Evolutionary conservation across 2,888 invertebrate genomes (phyloP), one percentile per base, ranked within the genome.

Genomic region (Epinotia brunnichana): DNA sequence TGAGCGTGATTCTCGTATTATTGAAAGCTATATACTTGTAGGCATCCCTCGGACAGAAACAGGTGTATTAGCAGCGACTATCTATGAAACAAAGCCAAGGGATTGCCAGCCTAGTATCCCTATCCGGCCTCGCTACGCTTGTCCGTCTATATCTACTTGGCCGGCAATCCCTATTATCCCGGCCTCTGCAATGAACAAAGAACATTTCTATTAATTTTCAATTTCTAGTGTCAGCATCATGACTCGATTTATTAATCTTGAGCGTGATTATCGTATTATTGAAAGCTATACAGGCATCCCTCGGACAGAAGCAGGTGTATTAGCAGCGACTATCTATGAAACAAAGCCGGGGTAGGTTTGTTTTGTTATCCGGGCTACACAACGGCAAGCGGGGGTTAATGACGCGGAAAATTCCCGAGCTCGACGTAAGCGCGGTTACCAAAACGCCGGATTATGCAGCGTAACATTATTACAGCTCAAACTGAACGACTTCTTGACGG

Each of bases 351-450:
- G 76, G n/a, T 48, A n/a, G 48, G 76, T 78, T 80, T 79, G 77
- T 81, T 80, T 80, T 79, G 77, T 79, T 78, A 76, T 75, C 70
- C 74, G 68, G 63, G 67, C 72, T 44, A 71, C 73, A 73, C 53
- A 68, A 70, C 73, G 61, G 75, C 77, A 74, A 76, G 77, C 76
- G 79, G 75, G 76, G 83, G 80, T 87, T 89, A 91, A 91, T 91
- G 90, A 86, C 82, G 83, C 84, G 82, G 87, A 87, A 89, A 91
- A 90, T 90, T 87, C 82, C 76, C 77, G 69, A 80, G 82, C 83
- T 82, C 81, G 78, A 77, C 77, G 77, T 79, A 77, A 73, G 77
- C 79, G 77, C 77, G 77, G 81, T 81, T 81, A 81, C 81, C 77
- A 77, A 83, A 87, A 85, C 79, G 76, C 76, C 76, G 82, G 85